Evolutionary conservation across 2,888 invertebrate genomes (phyloP), one percentile per base, ranked within the genome.

Genomic region (Caenorhabditis sp.): DNA sequence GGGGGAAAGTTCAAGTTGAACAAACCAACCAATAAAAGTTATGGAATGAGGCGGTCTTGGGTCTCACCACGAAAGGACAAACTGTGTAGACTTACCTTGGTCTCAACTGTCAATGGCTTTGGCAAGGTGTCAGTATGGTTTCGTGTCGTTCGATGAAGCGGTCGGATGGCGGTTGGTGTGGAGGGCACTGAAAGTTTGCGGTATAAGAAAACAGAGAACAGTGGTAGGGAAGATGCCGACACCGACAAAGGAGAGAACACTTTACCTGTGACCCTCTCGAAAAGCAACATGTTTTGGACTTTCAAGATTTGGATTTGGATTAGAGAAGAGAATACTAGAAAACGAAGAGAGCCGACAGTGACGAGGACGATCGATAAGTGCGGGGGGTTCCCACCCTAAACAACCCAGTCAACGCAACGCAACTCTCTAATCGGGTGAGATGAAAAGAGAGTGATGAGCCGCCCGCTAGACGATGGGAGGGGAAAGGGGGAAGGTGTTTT

Each of bases 141-240:
- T 40, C 79, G 60, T 20, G 60, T 79, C 11, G 80, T 80, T 61
- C 80, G 68, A 64, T 80, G 80, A 47, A 80, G 72, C 32, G 72
- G 68, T 28, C 80, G 67, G 20, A 62, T 44, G 4, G 72, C 58
- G 47, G 80, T 62, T 1, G 72, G 72, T 50, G 80, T 71, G 6
- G 72, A 68, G 15, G 80, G 72, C 51, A 79, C 78, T 79, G 70
- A 40, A 79, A 79, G 60, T 15, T 2, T 56, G 24, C 6, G 20
- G 11, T 20, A 20, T 4, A 26, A 32, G 35, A 11, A 35, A n/a
- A n/a, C n/a, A n/a, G n/a, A n/a, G n/a, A n/a, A n/a, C 13, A n/a
- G 13, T 4, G 26, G 15, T 24, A 15, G 40, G 13, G 40, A 3
- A 40, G 9, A 15, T 13, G 13, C 40, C 40, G 40, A 40, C 40